Conservation (phyloP, 2,113 vertebrate species). For the Erinaceus europaeus region DNA sequence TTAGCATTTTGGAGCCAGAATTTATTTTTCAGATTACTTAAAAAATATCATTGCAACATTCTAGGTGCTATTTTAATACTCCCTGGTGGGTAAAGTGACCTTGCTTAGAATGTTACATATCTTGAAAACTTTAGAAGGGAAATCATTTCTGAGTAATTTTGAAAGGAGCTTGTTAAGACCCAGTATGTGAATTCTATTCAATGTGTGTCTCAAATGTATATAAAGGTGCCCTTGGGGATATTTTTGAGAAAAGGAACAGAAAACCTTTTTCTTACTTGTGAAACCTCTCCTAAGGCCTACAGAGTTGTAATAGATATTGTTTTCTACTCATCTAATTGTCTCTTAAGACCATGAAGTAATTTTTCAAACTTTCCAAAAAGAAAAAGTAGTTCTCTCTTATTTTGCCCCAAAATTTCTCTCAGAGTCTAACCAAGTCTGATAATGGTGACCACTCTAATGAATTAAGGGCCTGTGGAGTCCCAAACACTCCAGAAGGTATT, state of each 20-base stretch:
- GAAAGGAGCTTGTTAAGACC: neutral
- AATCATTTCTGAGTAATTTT: neutral
- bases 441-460: neutral
- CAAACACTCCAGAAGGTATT: neutral
- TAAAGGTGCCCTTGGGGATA: neutral
- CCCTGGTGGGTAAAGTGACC: neutral
- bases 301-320: neutral
- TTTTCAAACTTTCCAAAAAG: neutral
- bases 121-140: neutral
- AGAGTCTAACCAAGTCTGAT: neutral
- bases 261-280: conserved; percentile 4
- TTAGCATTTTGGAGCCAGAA: neutral
- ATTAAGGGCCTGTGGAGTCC: neutral
- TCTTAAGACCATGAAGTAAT: conserved; percentile 8
- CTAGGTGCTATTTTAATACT: neutral
- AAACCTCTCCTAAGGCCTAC: neutral
- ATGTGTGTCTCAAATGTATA: neutral
- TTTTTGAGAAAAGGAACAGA: neutral
- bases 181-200: neutral
- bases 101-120: neutral
- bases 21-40: neutral
- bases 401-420: neutral
- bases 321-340: neutral
- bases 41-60: neutral
- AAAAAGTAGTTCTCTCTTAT: no score